Evolutionary conservation across 2,797 vertebrate genomes (phyloP), one percentile per base, ranked within the genome.

Genomic region (Poliocrania exsul): DNA sequence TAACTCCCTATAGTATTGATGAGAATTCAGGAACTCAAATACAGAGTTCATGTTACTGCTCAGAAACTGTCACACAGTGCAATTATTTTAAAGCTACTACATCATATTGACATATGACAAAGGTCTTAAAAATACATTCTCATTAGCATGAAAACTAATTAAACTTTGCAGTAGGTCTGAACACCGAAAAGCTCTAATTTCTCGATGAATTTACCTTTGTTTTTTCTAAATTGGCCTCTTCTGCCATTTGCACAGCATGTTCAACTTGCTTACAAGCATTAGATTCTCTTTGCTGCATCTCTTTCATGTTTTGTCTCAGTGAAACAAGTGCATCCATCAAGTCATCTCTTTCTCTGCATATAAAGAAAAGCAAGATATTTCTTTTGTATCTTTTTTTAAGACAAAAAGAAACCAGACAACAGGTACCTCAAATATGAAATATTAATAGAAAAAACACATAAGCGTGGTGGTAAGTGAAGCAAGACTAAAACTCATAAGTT

Each of bases 201-300:
- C 6, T 5, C 54, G 4, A 44, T 20, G 8, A 50, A 89, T 91
- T 97, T 97, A 98, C 98, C 98, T 97, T 97, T 33, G 98, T 98
- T 98, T 98, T 99, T 90, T 98, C 98, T 40, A 99, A 98, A 92
- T 98, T 98, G 79, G 99, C 99, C 91, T 99, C 99, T 95, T 99
- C 99, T 2, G 98, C 98, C 98, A 99, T 98, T 92, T 98, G 98
- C 92, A 99, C 97, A 11, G 98, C 99, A 56, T 98, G 98, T 93
- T 99, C 99, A 95, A 99, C 98, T 97, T 99, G 99, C 56, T 99
- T 98, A 92, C 98, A 99, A 33, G 98, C 98, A 26, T 97, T 97
- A 94, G 98, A 98, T 97, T 99, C 99, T 88, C 98, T 98, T 91
- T 98, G 98, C 66, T 99, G 98, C 12, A 97, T 96, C 66, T 99